phyloP scores from a whole-genome alignment of 2,888 invertebrate species.

The Himalopsyche japonica region DNA sequence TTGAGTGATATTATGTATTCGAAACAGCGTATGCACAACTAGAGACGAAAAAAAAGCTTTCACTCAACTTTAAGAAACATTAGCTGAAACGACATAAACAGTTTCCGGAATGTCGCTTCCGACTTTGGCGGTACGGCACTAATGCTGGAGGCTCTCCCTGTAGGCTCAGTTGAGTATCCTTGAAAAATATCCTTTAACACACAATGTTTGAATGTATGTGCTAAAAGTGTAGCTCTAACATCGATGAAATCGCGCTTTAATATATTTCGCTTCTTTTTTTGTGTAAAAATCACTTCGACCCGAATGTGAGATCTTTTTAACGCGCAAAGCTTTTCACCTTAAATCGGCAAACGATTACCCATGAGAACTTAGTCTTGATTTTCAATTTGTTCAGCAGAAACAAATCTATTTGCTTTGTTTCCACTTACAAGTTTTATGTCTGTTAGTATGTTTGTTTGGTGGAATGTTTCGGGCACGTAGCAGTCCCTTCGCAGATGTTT shows the following conservation, averaged over 20 bases:
- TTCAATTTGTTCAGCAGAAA: slow-evolving; percentile 33
- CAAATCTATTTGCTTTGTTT: slow-evolving; percentile 23
- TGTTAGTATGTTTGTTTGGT: slow-evolving; percentile 23
- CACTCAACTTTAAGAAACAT: slow-evolving; percentile 16
- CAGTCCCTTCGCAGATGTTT: background rate
- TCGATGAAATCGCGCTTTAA: background rate
- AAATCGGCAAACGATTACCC: slow-evolving; percentile 36
- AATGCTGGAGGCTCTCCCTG: background rate
- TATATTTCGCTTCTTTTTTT: background rate
- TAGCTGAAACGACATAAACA: slow-evolving; percentile 28
- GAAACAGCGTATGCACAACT: too few species aligned
- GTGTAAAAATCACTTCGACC: background rate
- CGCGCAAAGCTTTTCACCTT: slow-evolving; percentile 28
- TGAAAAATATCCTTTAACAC: background rate
- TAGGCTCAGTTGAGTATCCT: background rate
- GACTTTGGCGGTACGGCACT: background rate
- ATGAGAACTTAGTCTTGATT: slow-evolving; percentile 30
- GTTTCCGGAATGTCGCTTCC: slow-evolving; percentile 34
- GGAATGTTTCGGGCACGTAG: slow-evolving; percentile 18
- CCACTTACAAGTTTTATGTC: slow-evolving; percentile 33
- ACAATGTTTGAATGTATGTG: background rate
- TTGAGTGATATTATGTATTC: too few species aligned
- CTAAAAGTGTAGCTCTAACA: background rate
- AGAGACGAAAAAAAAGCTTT: background rate
- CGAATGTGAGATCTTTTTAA: slow-evolving; percentile 11